Evolutionary conservation across 2,797 vertebrate species (phyloP).

Genomic region (Macropus fuliginosus): DNA sequence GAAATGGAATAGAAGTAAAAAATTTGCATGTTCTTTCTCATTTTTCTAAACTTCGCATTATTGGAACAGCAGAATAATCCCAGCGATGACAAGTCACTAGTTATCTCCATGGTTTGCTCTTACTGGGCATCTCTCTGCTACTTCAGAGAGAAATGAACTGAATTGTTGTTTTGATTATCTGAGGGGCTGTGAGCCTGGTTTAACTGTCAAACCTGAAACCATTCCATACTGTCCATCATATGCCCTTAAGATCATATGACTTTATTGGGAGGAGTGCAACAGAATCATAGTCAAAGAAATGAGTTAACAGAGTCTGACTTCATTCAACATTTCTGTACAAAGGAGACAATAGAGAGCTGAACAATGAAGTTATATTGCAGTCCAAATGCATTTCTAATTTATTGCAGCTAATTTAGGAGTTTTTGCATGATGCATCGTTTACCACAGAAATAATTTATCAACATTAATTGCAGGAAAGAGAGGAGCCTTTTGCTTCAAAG

Average conservation of each 20-base stretch:
- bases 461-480: constrained; percentile 84
- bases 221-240: background rate
- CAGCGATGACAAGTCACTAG: background rate
- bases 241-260: background rate
- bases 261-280: background rate
- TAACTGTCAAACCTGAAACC: constrained; percentile 6
- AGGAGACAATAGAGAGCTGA: too few species aligned
- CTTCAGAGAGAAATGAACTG: constrained; percentile 11
- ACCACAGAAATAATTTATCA: constrained; percentile 83
- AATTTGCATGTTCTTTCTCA: constrained; percentile 48
- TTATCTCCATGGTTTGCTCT: constrained; percentile 19
- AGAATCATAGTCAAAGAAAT: constrained; percentile 1
- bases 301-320: background rate
- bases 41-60: background rate
- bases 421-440: constrained; percentile 71
- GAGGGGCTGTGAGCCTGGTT: constrained; percentile 6
- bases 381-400: constrained; percentile 75
- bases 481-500: constrained; percentile 84
- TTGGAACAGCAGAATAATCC: constrained; percentile 44
- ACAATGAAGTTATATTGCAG: background rate
- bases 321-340: constrained; percentile 14
- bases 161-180: constrained; percentile 28
- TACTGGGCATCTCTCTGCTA: constrained; percentile 7
- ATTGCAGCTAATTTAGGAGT: constrained; percentile 80
- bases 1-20: constrained; percentile 1